phyloP scores from a whole-genome alignment of 2,888 invertebrate genomes.

The Taphrorychus bicolor region DNA sequence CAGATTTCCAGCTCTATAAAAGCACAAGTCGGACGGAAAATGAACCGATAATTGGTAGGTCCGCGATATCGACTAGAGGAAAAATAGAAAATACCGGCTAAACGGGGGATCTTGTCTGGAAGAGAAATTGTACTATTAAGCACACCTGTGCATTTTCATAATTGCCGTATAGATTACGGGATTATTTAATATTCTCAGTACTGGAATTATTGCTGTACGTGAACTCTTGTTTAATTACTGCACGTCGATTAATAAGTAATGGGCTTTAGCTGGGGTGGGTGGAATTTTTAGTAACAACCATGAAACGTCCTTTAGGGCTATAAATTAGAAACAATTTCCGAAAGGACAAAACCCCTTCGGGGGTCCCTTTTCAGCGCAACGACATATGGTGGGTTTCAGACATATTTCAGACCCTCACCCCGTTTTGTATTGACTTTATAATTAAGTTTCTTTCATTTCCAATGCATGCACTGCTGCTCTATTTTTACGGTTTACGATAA shows the following conservation, averaged over 20 bases:
- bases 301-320: not conserved
- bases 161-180: not conserved
- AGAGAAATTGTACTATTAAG: not conserved
- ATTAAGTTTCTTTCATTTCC: not conserved
- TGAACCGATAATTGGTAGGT: not conserved
- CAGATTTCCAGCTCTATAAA: not conserved
- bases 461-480: not conserved
- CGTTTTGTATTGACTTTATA: not conserved
- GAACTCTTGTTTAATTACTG: not conserved
- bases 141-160: not conserved
- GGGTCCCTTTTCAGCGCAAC: not conserved
- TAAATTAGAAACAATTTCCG: not conserved
- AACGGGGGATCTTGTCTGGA: conserved; percentile 5
- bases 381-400: not conserved
- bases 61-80: conserved; percentile 2
- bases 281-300: no score
- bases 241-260: not conserved
- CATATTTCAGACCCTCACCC: no score
- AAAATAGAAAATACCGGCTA: conserved; percentile 14
- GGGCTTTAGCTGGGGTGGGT: not conserved
- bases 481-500: not conserved
- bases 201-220: no score
- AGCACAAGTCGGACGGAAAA: not conserved
- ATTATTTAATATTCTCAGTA: no score
- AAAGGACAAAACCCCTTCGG: no score